These are phyloP conservation scores for Scomber scombrus DNA, from an alignment of 2,113 vertebrate genomes.

Conservation along the genomic window DNA sequence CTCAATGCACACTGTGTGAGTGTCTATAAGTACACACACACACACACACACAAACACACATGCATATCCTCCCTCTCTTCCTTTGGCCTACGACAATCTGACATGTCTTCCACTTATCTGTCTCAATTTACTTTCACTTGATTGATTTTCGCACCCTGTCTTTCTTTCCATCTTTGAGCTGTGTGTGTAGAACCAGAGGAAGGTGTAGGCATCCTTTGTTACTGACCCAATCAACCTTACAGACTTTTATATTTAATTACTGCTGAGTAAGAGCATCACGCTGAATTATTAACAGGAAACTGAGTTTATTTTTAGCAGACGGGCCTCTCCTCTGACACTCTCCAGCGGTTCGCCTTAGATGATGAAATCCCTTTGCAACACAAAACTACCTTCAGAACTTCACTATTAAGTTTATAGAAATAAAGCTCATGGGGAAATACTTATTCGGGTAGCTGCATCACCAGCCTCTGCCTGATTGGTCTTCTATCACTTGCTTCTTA, in stretches of 20 bases:
- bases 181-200: slow-evolving; percentile 61
- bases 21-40: background rate
- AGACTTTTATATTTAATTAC: slow-evolving; percentile 85
- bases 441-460: slow-evolving; percentile 45
- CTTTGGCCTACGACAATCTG: slow-evolving; percentile 39
- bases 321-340: slow-evolving; percentile 78
- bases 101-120: slow-evolving; percentile 52
- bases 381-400: slow-evolving; percentile 65
- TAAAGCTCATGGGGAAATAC: slow-evolving; percentile 54
- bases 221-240: slow-evolving; percentile 83
- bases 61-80: background rate
- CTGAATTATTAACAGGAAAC: slow-evolving; percentile 84
- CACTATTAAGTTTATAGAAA: slow-evolving; percentile 58
- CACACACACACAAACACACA: slow-evolving; percentile 5
- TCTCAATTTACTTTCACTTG: slow-evolving; percentile 60
- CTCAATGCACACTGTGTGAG: slow-evolving; percentile 8
- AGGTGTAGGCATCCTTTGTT: slow-evolving; percentile 74
- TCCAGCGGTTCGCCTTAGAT: slow-evolving; percentile 69
- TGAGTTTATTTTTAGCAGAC: slow-evolving; percentile 77
- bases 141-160: slow-evolving; percentile 64
- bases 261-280: slow-evolving; percentile 78
- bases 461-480: slow-evolving; percentile 43
- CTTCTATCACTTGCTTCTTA: slow-evolving; percentile 57
- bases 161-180: slow-evolving; percentile 51
- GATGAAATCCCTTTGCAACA: slow-evolving; percentile 85